Evolutionary conservation across 2,113 vertebrate genomes (phyloP).

Genomic region (Pterophyllum scalare): DNA sequence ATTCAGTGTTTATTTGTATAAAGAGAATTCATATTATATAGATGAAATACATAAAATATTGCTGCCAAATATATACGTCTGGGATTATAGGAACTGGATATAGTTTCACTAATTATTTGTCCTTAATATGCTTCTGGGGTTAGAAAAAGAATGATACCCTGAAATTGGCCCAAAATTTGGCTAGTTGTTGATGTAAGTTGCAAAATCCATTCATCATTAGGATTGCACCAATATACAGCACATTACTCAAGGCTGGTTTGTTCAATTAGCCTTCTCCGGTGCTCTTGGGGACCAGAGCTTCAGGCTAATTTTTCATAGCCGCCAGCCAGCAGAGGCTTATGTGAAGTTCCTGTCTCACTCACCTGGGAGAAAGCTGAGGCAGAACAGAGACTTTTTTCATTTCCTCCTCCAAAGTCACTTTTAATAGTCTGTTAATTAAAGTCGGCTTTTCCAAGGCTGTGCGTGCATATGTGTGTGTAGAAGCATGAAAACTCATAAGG

Average conservation of each 20-base stretch:
- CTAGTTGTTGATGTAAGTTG: constrained; percentile 70
- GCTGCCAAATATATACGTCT: neutral
- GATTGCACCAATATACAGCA: constrained; percentile 64
- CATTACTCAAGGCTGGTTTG: constrained; percentile 74
- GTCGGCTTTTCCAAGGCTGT: constrained; percentile 52
- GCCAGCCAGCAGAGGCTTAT: constrained; percentile 64
- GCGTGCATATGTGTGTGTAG: constrained; percentile 2
- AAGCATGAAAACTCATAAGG: constrained; percentile 26
- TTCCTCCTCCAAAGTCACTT: constrained; percentile 74
- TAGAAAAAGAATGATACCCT: constrained; percentile 57
- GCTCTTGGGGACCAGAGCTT: constrained; percentile 60
- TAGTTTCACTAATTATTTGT: constrained; percentile 39
- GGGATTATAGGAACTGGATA: constrained; percentile 22
- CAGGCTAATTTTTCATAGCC: constrained; percentile 73
- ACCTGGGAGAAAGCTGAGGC: constrained; percentile 64
- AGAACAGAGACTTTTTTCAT: constrained; percentile 54
- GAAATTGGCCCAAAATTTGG: constrained; percentile 61
- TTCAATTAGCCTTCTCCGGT: constrained; percentile 74
- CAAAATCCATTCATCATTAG: constrained; percentile 77
- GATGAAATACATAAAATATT: constrained; percentile 15
- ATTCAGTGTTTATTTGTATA: neutral
- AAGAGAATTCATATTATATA: neutral
- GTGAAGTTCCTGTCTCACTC: constrained; percentile 64
- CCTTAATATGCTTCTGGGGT: constrained; percentile 40
- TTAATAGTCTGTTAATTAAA: constrained; percentile 78